Evolutionary conservation across 1,140 invertebrate genomes (phyloP).

Genomic region (Trachymyrmex cornetzi): DNA sequence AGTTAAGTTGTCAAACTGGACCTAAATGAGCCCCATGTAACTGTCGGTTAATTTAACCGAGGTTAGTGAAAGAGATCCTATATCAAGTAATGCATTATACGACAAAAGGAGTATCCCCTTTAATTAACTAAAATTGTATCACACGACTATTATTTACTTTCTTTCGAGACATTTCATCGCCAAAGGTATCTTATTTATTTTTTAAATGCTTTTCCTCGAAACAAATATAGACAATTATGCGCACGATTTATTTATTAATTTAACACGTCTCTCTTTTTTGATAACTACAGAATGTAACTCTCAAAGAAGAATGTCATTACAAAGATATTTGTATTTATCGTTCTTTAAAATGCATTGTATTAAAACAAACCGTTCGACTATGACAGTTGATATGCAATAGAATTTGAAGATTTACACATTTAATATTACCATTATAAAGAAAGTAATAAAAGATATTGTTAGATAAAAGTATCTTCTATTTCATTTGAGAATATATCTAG

Average conservation of each 20-base stretch:
- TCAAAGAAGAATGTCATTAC: neutral
- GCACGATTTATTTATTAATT: conserved; percentile 45
- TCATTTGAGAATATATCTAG: conserved; percentile 65
- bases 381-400: conserved; percentile 61
- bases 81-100: conserved; percentile 27
- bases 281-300: conserved; percentile 20
- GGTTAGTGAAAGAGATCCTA: neutral
- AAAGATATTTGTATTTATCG: neutral
- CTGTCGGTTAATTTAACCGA: too few species aligned
- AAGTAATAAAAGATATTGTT: conserved; percentile 69
- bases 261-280: neutral
- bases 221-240: conserved; percentile 54
- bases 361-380: conserved; percentile 49
- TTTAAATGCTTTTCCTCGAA: conserved; percentile 26
- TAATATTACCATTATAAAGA: conserved; percentile 63
- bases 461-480: conserved; percentile 72
- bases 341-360: conserved; percentile 19
- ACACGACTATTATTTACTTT: conserved; percentile 29
- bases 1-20: too few species aligned
- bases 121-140: conserved; percentile 32
- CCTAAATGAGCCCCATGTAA: too few species aligned
- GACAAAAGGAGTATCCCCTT: conserved; percentile 23
- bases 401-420: conserved; percentile 68
- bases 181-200: conserved; percentile 58
- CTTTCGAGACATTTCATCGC: conserved; percentile 48